Evolutionary conservation across 2,888 invertebrate genomes (phyloP), one percentile per base, ranked within the genome.

Genomic region (Gryllus longicercus): DNA sequence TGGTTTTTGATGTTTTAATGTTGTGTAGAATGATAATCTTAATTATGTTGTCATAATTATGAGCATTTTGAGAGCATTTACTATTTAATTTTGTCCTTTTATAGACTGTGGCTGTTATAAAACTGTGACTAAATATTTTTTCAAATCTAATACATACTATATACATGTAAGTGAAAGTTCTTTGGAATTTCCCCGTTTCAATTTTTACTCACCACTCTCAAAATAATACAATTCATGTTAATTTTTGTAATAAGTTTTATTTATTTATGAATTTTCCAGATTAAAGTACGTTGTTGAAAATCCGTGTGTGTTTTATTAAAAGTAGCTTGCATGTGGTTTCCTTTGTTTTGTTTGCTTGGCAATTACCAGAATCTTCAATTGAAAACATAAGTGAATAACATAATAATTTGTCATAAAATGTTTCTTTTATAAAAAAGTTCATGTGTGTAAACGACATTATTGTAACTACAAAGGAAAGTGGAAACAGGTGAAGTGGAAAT

Each of bases 191-290:
- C 38, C 63, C 63, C n/a, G 1, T 63, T 63, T 63, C 63, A 11
- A 63, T 63, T 63, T 63, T 63, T 63, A 63, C 14, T 63, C n/a
- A 63, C 63, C 14, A n/a, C 63, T 63, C 14, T 63, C n/a, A n/a
- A 14, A 63, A 18, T 63, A n/a, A 18, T 18, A 63, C 16, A 63
- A n/a, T n/a, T 63, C 4, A 63, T 63, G 16, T 63, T 63, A 16
- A 63, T 63, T 63, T 63, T 63, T 63, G 63, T 63, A 63, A 63
- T 63, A n/a, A 18, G 63, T 63, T 63, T 63, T 63, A 63, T 63
- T 63, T 63, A 63, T 63, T 63, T 63, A 63, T 63, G n/a, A 63
- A 63, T 63, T 63, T 63, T 63, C 16, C 14, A 63, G 63, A 63
- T 63, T 14, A 63, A 63, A 63, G n/a, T 63, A 63, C 8, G n/a